Conservation (phyloP, 2,888 invertebrate genomes). For the Eulithis prunata region DNA sequence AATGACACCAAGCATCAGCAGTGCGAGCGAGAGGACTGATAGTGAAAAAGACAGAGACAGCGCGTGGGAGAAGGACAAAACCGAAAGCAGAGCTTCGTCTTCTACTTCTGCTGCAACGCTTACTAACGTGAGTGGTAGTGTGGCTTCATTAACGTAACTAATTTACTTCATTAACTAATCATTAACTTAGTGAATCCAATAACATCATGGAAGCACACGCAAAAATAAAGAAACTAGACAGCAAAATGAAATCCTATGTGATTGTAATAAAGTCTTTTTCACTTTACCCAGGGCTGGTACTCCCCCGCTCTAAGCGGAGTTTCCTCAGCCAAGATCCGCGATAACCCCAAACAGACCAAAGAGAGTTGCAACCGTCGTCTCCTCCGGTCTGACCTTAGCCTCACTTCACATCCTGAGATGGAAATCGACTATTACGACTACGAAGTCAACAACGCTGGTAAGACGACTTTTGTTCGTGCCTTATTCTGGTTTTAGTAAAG, state of each 20-base stretch:
- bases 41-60: constrained; percentile 79
- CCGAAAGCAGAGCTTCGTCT: constrained; percentile 74
- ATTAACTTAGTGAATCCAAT: too few species aligned
- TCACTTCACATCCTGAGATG: constrained; percentile 90
- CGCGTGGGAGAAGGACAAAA: constrained; percentile 74
- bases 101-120: constrained; percentile 84
- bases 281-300: constrained; percentile 85
- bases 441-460: constrained; percentile 90
- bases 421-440: constrained; percentile 96
- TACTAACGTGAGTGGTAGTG: constrained; percentile 84
- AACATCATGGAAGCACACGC: too few species aligned
- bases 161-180: background rate
- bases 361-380: constrained; percentile 90
- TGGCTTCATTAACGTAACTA: background rate
- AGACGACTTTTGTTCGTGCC: constrained; percentile 39
- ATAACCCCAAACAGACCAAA: constrained; percentile 90
- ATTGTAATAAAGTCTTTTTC: background rate
- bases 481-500: background rate
- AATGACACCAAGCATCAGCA: constrained; percentile 70
- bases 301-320: constrained; percentile 88
- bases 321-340: constrained; percentile 87
- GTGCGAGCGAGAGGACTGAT: constrained; percentile 71
- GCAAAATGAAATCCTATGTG: too few species aligned
- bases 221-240: too few species aligned
- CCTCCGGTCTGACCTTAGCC: constrained; percentile 90